phyloP scores from a whole-genome alignment of 1,140 invertebrate species.

The Pogonomyrmex californicus region DNA sequence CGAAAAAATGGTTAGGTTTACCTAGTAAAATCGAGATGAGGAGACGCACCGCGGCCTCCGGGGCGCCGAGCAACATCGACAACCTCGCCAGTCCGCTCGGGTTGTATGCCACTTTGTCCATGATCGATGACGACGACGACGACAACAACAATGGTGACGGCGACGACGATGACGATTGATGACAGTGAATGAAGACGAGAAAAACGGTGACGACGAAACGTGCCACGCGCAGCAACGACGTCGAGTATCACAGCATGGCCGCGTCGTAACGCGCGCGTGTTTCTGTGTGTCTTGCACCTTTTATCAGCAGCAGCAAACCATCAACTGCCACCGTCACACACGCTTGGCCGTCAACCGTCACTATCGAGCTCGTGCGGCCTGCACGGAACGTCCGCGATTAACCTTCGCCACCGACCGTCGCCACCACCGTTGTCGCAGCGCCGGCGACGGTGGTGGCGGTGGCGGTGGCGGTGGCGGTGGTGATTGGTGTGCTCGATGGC shows the following conservation, averaged over 20 bases:
- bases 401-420: slow-evolving; percentile 19
- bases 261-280: background rate
- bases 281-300: background rate
- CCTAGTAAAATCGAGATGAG: slow-evolving; percentile 90
- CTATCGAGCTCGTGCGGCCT: background rate
- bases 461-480: background rate
- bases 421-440: background rate
- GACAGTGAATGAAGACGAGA: background rate
- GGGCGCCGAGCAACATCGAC: slow-evolving; percentile 84
- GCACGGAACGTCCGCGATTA: slow-evolving; percentile 16
- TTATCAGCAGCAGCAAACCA: background rate
- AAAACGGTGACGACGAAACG: background rate
- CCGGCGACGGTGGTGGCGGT: background rate
- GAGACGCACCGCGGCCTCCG: slow-evolving; percentile 90
- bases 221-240: background rate
- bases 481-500: background rate
- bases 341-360: background rate
- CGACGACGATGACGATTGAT: background rate
- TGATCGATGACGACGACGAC: background rate
- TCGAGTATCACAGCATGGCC: slow-evolving; percentile 26
- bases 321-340: background rate
- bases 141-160: background rate
- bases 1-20: slow-evolving; percentile 80
- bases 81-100: slow-evolving; percentile 69
- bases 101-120: slow-evolving; percentile 25